Conservation (phyloP, 1,140 invertebrate species). For the Lysiphlebus fabarum region DNA sequence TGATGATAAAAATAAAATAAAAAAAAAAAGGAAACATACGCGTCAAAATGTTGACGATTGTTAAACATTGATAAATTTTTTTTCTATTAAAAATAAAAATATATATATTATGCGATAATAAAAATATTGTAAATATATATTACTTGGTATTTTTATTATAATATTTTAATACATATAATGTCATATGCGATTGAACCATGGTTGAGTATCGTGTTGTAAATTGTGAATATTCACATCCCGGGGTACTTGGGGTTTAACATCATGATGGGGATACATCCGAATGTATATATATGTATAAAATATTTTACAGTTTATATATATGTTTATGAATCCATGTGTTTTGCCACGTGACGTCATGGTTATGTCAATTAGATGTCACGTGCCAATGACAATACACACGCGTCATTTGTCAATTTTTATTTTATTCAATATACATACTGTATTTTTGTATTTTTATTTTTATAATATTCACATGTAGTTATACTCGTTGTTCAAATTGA, state of each 20-base stretch:
- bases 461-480: not conserved
- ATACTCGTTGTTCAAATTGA: too few species aligned
- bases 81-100: too few species aligned
- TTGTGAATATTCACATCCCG: slow-evolving; percentile 7
- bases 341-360: slow-evolving; percentile 36
- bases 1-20: not conserved
- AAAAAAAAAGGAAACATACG: slow-evolving; percentile 6
- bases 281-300: not conserved
- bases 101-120: too few species aligned
- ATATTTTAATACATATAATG: not conserved
- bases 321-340: slow-evolving; percentile 18
- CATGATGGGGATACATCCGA: slow-evolving; percentile 24
- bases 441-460: not conserved
- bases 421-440: too few species aligned
- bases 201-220: not conserved
- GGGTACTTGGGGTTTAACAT: slow-evolving; percentile 14
- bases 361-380: slow-evolving; percentile 32
- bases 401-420: slow-evolving; percentile 30
- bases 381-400: slow-evolving; percentile 24
- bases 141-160: too few species aligned
- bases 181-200: not conserved
- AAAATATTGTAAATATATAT: too few species aligned
- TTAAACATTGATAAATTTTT: too few species aligned
- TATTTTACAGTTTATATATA: too few species aligned
- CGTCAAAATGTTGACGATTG: not conserved